These are phyloP conservation scores for Microcebus griseorufus DNA, from an alignment of 2,113 vertebrate species.

Conservation along the genomic window DNA sequence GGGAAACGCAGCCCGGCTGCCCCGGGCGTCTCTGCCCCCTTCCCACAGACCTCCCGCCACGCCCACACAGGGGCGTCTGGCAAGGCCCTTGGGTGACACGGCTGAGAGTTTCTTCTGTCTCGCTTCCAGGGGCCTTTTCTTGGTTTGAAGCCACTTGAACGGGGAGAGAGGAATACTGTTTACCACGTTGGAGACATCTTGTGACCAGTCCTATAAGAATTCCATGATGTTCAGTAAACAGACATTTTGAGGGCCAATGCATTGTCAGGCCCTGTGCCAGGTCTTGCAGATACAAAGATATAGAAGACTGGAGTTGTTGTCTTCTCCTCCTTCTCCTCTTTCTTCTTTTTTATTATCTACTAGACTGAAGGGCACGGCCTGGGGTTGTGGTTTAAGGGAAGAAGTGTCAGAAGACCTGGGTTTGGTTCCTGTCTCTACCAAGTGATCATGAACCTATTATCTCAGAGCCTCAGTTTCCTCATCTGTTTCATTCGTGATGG, in stretches of 20 bases:
- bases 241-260: background rate
- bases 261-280: background rate
- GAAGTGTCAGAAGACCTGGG: background rate
- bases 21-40: background rate
- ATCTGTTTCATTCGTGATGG: background rate
- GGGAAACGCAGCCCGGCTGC: conserved; percentile 16
- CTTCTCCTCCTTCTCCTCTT: too few species aligned
- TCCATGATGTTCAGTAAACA: background rate
- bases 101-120: background rate
- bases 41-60: background rate
- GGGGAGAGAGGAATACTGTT: background rate
- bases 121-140: background rate
- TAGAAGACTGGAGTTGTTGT: background rate
- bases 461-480: background rate
- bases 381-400: background rate
- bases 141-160: background rate
- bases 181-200: background rate
- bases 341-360: background rate
- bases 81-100: background rate
- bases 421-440: background rate
- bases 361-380: background rate
- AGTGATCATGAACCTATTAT: background rate
- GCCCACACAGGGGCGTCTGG: background rate
- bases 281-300: background rate
- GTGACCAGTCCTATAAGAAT: background rate